phyloP scores from a whole-genome alignment of 2,797 vertebrate genomes.

The Malacoraja senta region DNA sequence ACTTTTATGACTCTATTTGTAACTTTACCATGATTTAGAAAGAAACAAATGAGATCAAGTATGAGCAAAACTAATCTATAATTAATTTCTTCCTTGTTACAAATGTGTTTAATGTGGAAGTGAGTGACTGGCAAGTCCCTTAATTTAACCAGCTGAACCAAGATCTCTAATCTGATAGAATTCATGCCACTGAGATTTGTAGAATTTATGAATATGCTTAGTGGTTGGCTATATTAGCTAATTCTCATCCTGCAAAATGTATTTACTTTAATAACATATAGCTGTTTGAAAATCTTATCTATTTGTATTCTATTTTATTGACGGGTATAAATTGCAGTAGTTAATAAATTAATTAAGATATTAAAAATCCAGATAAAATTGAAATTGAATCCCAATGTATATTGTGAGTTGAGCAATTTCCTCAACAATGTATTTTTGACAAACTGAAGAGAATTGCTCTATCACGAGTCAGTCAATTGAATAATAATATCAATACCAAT shows the following conservation, averaged over 20 bases:
- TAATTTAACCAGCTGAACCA: conserved; percentile 54
- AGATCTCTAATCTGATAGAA: conserved; percentile 62
- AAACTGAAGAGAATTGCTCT: neutral
- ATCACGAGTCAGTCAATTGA: neutral
- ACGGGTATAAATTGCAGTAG: neutral
- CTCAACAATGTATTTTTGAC: neutral
- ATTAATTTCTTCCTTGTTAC: neutral
- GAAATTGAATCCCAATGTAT: neutral
- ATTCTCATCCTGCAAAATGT: conserved; percentile 49
- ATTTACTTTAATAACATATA: conserved; percentile 35
- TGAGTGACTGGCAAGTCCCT: conserved; percentile 47
- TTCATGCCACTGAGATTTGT: conserved; percentile 61
- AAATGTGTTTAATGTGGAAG: neutral
- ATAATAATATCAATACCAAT: neutral
- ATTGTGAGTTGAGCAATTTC: neutral
- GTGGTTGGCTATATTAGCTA: conserved; percentile 47
- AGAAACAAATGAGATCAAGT: neutral
- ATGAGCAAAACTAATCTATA: conserved; percentile 46
- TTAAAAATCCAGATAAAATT: too few relatives aligned
- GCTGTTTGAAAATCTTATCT: neutral
- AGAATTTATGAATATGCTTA: conserved; percentile 57
- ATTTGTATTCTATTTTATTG: neutral
- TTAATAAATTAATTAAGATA: neutral
- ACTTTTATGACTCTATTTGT: too few relatives aligned
- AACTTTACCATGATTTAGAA: neutral